A percentile compares a stretch with the other conserved stretches of the same genome.
phyloP scores from a whole-genome alignment of 2,888 invertebrate species.

The Brachypalpus laphriformis region DNA sequence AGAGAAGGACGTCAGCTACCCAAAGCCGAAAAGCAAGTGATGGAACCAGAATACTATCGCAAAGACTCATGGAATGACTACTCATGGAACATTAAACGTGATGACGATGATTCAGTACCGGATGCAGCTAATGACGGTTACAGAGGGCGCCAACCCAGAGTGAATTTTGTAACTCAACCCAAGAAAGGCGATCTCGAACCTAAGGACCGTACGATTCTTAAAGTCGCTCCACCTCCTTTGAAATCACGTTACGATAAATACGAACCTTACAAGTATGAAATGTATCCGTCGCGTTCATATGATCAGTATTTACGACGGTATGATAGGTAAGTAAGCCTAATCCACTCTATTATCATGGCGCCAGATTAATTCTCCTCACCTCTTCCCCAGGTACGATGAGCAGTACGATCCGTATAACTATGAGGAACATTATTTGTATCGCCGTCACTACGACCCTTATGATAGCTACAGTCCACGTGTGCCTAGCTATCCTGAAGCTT shows the following conservation, averaged over 20 bases:
- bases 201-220: slow-evolving; percentile 75
- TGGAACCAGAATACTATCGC: slow-evolving; percentile 85
- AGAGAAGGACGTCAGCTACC: slow-evolving; percentile 73
- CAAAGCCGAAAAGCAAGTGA: slow-evolving; percentile 78
- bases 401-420: slow-evolving; percentile 81
- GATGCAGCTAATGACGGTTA: slow-evolving; percentile 84
- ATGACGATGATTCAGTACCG: slow-evolving; percentile 82
- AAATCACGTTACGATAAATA: slow-evolving; percentile 75
- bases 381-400: slow-evolving; percentile 79
- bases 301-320: slow-evolving; percentile 81
- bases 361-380: too few species aligned
- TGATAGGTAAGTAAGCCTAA: slow-evolving; percentile 80
- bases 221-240: slow-evolving; percentile 73
- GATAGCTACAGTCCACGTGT: slow-evolving; percentile 82
- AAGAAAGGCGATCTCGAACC: slow-evolving; percentile 79
- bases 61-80: slow-evolving; percentile 86
- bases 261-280: slow-evolving; percentile 76
- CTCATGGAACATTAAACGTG: slow-evolving; percentile 83
- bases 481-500: slow-evolving; percentile 80
- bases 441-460: slow-evolving; percentile 81
- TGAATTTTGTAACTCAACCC: slow-evolving; percentile 87
- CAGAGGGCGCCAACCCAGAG: slow-evolving; percentile 86
- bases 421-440: slow-evolving; percentile 80
- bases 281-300: slow-evolving; percentile 81
- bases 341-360: too few species aligned